These are phyloP conservation scores for Himantopus leucocephalus DNA, from an alignment of 2,113 vertebrate genomes.

Conservation along the genomic window DNA sequence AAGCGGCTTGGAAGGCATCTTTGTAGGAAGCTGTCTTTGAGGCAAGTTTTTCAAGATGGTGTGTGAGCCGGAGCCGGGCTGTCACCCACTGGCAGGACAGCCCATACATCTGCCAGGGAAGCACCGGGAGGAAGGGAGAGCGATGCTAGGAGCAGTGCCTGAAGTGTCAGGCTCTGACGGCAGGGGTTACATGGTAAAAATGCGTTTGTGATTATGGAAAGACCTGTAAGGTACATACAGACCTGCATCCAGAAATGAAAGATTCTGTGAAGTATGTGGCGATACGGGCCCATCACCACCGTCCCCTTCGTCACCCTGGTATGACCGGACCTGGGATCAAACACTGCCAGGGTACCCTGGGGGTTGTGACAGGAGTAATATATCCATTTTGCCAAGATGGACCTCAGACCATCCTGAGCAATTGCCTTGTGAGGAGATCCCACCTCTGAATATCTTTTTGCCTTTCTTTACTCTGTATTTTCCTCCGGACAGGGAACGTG, in stretches of 20 bases:
- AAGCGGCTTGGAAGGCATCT: neutral
- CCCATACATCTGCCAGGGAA: neutral
- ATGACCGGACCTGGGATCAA: neutral
- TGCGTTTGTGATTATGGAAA: neutral
- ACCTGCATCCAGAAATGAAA: neutral
- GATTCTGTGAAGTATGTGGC: neutral
- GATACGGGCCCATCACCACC: neutral
- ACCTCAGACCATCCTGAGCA: neutral
- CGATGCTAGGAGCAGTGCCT: neutral
- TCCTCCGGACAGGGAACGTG: neutral
- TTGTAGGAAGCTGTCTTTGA: neutral
- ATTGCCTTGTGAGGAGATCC: neutral
- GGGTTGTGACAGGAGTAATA: neutral
- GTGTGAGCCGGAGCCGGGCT: neutral
- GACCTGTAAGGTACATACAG: neutral
- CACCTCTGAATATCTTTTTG: neutral
- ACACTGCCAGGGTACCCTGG: neutral
- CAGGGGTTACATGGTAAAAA: neutral
- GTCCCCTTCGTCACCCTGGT: neutral
- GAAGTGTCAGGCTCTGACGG: neutral
- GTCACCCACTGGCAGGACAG: neutral
- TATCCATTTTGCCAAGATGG: neutral
- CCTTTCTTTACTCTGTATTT: neutral
- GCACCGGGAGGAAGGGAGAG: neutral
- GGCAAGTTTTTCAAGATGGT: neutral